phyloP scores from a whole-genome alignment of 2,797 vertebrate species.

The Coccyzus lansbergi region DNA sequence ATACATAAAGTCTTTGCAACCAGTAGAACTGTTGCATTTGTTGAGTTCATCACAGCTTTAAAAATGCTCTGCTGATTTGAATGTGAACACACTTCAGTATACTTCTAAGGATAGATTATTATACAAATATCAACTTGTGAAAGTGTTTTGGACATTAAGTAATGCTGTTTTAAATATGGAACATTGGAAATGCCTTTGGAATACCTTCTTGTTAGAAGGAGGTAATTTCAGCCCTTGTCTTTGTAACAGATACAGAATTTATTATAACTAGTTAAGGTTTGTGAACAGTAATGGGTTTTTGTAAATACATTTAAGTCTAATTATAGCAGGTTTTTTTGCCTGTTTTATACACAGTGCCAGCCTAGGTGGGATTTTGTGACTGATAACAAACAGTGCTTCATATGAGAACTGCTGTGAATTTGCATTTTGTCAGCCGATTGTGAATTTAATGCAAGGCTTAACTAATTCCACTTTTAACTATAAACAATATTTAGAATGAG shows the following conservation, averaged over 20 bases:
- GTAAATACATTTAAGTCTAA: not conserved
- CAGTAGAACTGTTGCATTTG: not conserved
- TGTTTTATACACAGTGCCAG: not conserved
- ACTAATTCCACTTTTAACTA: not conserved
- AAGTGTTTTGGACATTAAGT: not conserved
- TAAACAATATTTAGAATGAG: not conserved
- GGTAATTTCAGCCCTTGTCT: not conserved
- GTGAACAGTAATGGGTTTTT: not conserved
- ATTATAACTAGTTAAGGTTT: not conserved
- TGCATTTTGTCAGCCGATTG: not conserved
- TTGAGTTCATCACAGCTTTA: not conserved
- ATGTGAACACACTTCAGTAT: not conserved
- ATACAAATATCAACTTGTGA: not conserved
- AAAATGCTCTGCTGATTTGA: not conserved
- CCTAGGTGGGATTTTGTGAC: not conserved
- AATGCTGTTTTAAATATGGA: not conserved
- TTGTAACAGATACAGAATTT: not conserved
- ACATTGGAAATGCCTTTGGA: not conserved
- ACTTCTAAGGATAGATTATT: not conserved
- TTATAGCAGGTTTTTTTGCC: not conserved
- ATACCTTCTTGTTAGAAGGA: not conserved
- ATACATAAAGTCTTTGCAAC: not conserved
- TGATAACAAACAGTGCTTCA: not conserved
- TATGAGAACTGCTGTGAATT: not conserved
- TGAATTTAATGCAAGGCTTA: not conserved